Percentiles rank a stretch among this genome's conserved stretches.
Conservation (phyloP, 2,113 vertebrate genomes). For the Etheostoma cragini region DNA sequence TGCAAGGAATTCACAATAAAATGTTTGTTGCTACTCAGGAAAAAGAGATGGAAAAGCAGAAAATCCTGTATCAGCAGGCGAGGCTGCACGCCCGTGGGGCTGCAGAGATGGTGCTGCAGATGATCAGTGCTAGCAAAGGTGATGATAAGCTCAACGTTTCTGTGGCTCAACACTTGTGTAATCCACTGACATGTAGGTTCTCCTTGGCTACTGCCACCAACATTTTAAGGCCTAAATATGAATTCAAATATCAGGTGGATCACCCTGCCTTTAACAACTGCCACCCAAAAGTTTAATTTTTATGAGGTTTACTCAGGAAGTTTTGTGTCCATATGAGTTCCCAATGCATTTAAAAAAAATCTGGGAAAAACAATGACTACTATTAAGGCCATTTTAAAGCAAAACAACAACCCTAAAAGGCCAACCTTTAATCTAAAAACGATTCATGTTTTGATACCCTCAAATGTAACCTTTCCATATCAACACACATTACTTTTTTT, state of each 20-base stretch:
- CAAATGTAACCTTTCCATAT: not conserved
- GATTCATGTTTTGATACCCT: not conserved
- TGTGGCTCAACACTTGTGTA: not conserved
- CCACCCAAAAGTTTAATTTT: not conserved
- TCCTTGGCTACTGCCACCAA: not conserved
- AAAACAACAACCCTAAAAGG: not conserved
- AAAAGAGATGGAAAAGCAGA: slow-evolving; percentile 99
- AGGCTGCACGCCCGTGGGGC: slow-evolving; percentile 95
- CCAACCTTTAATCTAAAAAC: not conserved
- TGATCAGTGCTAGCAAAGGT: slow-evolving; percentile 99
- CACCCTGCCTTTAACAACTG: not conserved
- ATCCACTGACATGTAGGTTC: not conserved
- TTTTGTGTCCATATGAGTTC: not conserved
- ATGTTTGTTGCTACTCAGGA: slow-evolving; percentile 83
- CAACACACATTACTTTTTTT: not conserved
- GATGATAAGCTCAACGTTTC: not conserved
- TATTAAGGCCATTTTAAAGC: not conserved
- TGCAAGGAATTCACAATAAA: not conserved
- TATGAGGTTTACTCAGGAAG: not conserved
- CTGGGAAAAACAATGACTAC: not conserved
- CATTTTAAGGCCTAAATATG: no score
- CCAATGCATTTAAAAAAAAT: not conserved
- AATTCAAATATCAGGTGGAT: not conserved
- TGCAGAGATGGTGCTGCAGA: slow-evolving; percentile 98
- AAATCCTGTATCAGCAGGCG: slow-evolving; percentile 97